phyloP scores from a whole-genome alignment of 2,888 invertebrate species.

The Amphipyra tragopoginis region DNA sequence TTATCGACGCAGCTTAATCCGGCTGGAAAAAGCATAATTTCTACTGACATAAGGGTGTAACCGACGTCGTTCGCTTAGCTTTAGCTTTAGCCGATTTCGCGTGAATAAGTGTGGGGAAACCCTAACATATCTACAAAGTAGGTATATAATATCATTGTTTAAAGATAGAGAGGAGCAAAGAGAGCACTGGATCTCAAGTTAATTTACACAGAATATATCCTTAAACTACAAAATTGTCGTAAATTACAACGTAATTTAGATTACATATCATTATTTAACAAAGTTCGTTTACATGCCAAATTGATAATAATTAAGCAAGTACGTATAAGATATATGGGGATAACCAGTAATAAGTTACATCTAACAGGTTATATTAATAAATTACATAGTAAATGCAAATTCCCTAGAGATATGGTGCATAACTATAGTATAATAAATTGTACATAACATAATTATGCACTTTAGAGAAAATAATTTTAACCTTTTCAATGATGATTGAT shows the following conservation, averaged over 20 bases:
- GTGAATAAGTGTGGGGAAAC: too few relatives aligned
- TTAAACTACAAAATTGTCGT: neutral
- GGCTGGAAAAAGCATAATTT: neutral
- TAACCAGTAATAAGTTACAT: slow-evolving; percentile 15
- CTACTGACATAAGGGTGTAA: too few relatives aligned
- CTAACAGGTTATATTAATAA: slow-evolving; percentile 23
- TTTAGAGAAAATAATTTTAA: neutral
- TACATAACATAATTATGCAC: slow-evolving; percentile 4
- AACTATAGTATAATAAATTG: neutral
- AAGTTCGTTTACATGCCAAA: slow-evolving; percentile 2
- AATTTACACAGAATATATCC: neutral
- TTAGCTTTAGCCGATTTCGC: too few relatives aligned
- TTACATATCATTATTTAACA: neutral
- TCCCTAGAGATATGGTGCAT: slow-evolving; percentile 22
- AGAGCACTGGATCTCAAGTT: slow-evolving; percentile 11
- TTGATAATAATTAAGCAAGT: slow-evolving; percentile 7
- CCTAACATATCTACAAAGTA: too few relatives aligned
- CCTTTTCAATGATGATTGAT: neutral
- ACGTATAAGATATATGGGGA: slow-evolving; percentile 11
- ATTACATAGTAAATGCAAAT: slow-evolving; percentile 45
- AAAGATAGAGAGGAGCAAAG: neutral
- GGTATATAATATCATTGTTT: too few relatives aligned
- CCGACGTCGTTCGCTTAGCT: too few relatives aligned
- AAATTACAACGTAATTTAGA: slow-evolving; percentile 1
- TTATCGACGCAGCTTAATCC: too few relatives aligned